These are phyloP conservation scores for Pseudochromis fuscus DNA, from an alignment of 2,797 vertebrate species.

Conservation along the genomic window DNA sequence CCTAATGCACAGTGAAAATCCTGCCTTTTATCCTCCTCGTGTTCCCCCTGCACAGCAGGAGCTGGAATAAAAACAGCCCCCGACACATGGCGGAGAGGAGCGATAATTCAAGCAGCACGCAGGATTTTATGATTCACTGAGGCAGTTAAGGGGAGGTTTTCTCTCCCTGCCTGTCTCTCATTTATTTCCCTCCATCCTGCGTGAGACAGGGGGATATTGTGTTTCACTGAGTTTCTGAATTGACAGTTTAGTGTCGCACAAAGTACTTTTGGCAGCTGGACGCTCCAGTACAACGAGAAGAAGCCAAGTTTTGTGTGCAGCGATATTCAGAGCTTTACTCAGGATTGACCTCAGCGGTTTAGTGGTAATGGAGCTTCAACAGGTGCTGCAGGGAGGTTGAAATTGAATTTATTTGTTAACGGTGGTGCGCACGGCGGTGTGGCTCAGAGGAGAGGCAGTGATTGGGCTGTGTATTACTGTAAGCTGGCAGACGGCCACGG, in stretches of 20 bases:
- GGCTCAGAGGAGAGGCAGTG: conserved; percentile 43
- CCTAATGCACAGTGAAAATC: conserved; percentile 68
- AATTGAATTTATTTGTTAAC: conserved; percentile 72
- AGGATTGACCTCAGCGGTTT: conserved; percentile 64
- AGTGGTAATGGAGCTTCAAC: conserved; percentile 65
- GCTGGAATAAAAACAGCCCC: conserved; percentile 56
- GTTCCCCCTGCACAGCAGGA: conserved; percentile 54
- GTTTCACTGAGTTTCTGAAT: conserved; percentile 49
- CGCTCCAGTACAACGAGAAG: conserved; percentile 25
- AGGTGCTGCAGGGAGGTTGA: conserved; percentile 64
- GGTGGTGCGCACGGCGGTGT: conserved; percentile 18
- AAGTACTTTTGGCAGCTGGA: conserved; percentile 17
- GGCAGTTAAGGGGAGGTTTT: conserved; percentile 48
- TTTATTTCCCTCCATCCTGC: conserved; percentile 28
- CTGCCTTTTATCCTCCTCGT: conserved; percentile 61
- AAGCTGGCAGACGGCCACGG: conserved; percentile 57
- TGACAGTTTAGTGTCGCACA: conserved; percentile 45
- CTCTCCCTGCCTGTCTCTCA: conserved; percentile 23
- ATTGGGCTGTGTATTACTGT: conserved; percentile 50
- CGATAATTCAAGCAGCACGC: conserved; percentile 54
- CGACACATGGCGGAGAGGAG: conserved; percentile 52
- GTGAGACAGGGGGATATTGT: conserved; percentile 49
- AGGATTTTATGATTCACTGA: conserved; percentile 70
- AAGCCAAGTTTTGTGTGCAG: conserved; percentile 56
- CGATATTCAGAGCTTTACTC: conserved; percentile 47